A percentile compares a stretch with the other conserved stretches of the same genome.
phyloP scores from a whole-genome alignment of 2,113 vertebrate genomes.

The Ceyx margarethae region DNA sequence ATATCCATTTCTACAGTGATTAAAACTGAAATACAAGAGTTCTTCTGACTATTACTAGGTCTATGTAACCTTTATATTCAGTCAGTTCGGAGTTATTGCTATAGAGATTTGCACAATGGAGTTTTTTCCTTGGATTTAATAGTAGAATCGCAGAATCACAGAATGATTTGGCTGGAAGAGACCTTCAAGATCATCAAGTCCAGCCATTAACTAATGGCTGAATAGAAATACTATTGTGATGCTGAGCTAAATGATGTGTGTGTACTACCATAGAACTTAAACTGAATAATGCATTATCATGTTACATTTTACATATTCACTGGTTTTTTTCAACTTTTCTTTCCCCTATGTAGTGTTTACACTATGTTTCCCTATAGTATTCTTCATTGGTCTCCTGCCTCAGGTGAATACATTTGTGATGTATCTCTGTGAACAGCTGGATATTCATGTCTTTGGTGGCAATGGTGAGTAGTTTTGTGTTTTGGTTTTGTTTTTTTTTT shows the following conservation, averaged over 20 bases:
- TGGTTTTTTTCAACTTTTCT: not conserved
- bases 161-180: too few species aligned
- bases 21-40: not conserved
- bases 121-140: not conserved
- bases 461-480: slow-evolving; percentile 88
- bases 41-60: not conserved
- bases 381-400: slow-evolving; percentile 96
- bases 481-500: not conserved
- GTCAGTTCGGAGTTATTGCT: not conserved
- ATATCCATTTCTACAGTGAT: not conserved
- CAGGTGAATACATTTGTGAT: slow-evolving; percentile 99
- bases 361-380: slow-evolving; percentile 95
- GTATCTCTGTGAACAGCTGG: slow-evolving; percentile 98
- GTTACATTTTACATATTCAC: not conserved
- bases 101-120: not conserved
- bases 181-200: too few species aligned
- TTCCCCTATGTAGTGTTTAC: slow-evolving; percentile 84
- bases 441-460: slow-evolving; percentile 97
- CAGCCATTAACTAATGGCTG: too few species aligned
- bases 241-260: not conserved
- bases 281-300: not conserved
- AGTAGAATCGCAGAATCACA: not conserved
- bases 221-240: not conserved
- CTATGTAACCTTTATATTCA: not conserved
- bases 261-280: not conserved